Conservation (phyloP, 2,888 invertebrate genomes). For the Pristionchus maxplancki region DNA sequence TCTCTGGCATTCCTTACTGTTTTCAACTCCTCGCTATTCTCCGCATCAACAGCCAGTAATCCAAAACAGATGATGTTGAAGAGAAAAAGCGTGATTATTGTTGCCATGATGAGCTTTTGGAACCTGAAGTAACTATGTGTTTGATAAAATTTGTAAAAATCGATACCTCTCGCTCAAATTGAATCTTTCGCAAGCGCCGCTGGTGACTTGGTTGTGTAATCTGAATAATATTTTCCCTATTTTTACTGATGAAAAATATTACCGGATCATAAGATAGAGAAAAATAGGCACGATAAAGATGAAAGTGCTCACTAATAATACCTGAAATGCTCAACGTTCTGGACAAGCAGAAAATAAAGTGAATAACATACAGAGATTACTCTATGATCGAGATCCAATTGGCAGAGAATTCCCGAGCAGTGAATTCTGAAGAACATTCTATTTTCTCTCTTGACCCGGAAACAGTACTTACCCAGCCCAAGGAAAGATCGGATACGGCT, state of each 20-base stretch:
- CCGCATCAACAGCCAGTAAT: neutral
- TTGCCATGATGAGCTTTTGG: neutral
- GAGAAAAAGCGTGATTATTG: neutral
- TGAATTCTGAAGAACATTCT: neutral
- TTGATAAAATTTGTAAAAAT: neutral
- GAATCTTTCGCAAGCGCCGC: neutral
- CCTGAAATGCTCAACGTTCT: neutral
- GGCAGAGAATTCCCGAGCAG: neutral
- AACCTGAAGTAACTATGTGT: neutral
- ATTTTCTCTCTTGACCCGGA: neutral
- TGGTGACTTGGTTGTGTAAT: neutral
- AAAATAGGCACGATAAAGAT: neutral
- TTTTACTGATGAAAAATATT: neutral
- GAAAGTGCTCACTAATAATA: neutral
- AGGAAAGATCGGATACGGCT: neutral
- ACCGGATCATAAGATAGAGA: conserved; percentile 2
- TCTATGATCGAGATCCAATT: neutral
- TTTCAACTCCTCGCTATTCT: neutral
- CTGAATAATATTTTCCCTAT: neutral
- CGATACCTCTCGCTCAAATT: neutral
- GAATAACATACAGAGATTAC: neutral
- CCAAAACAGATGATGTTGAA: neutral
- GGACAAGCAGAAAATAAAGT: no score
- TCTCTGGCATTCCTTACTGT: neutral
- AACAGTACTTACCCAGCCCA: neutral